Evolutionary conservation across 2,888 invertebrate species (phyloP).

Genomic region (Gymnoscelis rufifasciata): DNA sequence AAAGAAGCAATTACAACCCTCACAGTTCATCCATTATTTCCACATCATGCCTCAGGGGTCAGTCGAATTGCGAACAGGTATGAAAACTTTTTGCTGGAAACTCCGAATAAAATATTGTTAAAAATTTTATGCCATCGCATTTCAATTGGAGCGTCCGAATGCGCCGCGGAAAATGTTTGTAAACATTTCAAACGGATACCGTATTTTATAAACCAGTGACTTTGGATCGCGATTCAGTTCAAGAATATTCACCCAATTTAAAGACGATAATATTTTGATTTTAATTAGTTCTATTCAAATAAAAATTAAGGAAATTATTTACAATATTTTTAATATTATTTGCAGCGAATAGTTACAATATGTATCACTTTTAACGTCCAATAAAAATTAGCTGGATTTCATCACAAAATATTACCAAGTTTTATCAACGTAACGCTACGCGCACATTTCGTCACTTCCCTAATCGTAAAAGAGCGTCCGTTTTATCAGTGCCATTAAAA

Average conservation of each 20-base stretch:
- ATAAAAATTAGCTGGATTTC: neutral
- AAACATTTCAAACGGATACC: constrained; percentile 17
- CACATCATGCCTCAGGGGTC: neutral
- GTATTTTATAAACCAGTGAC: constrained; percentile 14
- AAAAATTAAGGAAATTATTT: too few relatives aligned
- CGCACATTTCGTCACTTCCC: constrained; percentile 11
- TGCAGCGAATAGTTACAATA: neutral
- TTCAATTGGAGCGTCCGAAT: constrained; percentile 13
- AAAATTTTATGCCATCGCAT: constrained; percentile 15
- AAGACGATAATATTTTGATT: neutral
- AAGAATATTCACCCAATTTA: neutral
- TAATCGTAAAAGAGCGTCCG: neutral
- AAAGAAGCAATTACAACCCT: neutral
- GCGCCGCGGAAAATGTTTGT: constrained; percentile 16
- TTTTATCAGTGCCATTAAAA: constrained; percentile 1
- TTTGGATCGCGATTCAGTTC: neutral
- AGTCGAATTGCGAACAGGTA: constrained; percentile 3
- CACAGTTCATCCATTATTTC: neutral
- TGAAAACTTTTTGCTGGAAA: constrained; percentile 3
- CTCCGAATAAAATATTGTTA: constrained; percentile 3
- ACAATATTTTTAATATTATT: too few relatives aligned
- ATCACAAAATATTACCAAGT: neutral
- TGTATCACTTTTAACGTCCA: neutral
- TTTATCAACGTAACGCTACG: constrained; percentile 1
- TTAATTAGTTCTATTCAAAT: too few relatives aligned